Evolutionary conservation across 2,113 vertebrate species (phyloP), one percentile per base, ranked within the genome.

Genomic region (Clupea harengus): DNA sequence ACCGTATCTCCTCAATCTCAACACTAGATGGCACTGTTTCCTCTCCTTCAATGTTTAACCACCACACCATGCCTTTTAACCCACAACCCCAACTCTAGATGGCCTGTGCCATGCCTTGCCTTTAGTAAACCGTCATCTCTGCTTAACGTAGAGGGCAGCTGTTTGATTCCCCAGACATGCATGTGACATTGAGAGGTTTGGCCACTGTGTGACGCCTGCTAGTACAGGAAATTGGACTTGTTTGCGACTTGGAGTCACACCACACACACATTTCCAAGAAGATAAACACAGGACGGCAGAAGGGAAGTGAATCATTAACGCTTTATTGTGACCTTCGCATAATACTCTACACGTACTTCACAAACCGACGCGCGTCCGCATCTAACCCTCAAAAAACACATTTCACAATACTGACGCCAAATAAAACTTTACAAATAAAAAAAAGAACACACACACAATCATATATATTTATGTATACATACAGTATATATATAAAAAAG

Each of bases 371-470:
- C 72, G 44, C 72, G 5, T 39, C 15, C 25, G 72, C 72, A 78
- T 78, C 72, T 32, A 6, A 78, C 72, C 72, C 72, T 78, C 72
- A 78, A 78, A 10, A 64, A 78, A 78, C 72, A 78, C 72, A 78
- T 78, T 78, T 78, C 72, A 78, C 72, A 78, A 78, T 32, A 78
- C 72, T 78, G 72, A 78, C 17, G 72, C 72, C 60, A 25, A 64
- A 64, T 64, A 9, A 25, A 64, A 64, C 72, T 78, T 13, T 28
- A 75, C 67, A 75, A 78, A 78, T 78, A 78, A 78, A 39, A 78
- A 78, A 72, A 39, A 39, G 1, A 39, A 39, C 39, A 39, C 39
- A 72, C 60, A 25, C 60, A 72, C 64, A 72, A 72, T 13, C 64
- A 72, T 32, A 78, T 32, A 78, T 32, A 15, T 32, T 15, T 78